These are phyloP conservation scores for Triplophysa siluroides DNA, from an alignment of 2,113 vertebrate species.

Conservation along the genomic window DNA sequence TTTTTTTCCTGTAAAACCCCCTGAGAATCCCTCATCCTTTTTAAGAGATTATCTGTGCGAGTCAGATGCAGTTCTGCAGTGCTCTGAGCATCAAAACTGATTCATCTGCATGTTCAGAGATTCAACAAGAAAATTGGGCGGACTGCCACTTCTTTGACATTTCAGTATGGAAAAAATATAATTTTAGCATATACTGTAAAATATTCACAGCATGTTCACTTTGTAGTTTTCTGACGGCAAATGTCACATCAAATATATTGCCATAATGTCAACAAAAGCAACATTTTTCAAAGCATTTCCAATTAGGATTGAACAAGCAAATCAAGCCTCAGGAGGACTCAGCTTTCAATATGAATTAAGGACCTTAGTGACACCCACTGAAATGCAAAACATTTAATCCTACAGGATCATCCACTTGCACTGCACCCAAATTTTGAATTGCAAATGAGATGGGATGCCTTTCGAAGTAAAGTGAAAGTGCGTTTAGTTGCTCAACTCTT, in stretches of 20 bases:
- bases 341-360: not conserved
- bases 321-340: not conserved
- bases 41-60: constrained; percentile 10
- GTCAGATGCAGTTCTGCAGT: constrained; percentile 21
- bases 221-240: too few species aligned
- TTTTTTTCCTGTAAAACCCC: constrained; percentile 13
- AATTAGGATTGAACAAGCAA: not conserved
- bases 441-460: constrained; percentile 17
- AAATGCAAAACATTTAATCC: constrained; percentile 28
- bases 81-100: not conserved
- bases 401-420: not conserved
- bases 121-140: not conserved
- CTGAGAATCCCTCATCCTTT: constrained; percentile 18
- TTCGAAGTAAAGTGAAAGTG: not conserved
- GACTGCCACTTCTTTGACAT: not conserved
- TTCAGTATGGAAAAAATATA: not conserved
- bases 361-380: not conserved
- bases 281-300: not conserved
- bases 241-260: too few species aligned
- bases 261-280: too few species aligned
- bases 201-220: not conserved
- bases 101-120: constrained; percentile 7
- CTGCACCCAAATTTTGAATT: constrained; percentile 14
- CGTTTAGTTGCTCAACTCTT: not conserved
- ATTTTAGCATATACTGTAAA: not conserved